Conservation (phyloP, 2,797 vertebrate genomes). For the Hoplostethus mediterraneus region DNA sequence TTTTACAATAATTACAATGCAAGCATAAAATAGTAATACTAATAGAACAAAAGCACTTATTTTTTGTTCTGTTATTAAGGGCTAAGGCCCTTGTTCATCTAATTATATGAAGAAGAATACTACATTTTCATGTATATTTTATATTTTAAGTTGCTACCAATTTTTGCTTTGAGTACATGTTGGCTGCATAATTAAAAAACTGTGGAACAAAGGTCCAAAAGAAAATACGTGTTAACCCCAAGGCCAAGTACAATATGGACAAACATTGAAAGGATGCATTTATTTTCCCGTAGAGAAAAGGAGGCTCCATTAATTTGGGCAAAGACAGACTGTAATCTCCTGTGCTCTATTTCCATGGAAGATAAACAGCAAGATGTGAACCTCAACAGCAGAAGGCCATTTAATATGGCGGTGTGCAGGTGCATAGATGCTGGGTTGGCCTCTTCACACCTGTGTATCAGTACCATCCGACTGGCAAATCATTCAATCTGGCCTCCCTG, state of each 20-base stretch:
- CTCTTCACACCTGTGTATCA: slow-evolving; percentile 66
- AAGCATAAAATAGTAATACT: too few species aligned
- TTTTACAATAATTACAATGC: too few species aligned
- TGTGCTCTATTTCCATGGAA: slow-evolving; percentile 22
- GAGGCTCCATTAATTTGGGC: slow-evolving; percentile 54
- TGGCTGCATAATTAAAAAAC: neutral
- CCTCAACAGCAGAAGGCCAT: slow-evolving; percentile 40
- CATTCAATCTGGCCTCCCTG: slow-evolving; percentile 68
- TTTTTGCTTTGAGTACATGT: slow-evolving; percentile 12
- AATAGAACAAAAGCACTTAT: too few species aligned
- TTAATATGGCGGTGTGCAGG: slow-evolving; percentile 46
- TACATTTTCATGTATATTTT: too few species aligned
- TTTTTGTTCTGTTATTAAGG: too few species aligned
- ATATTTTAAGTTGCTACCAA: too few species aligned
- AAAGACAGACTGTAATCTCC: slow-evolving; percentile 48
- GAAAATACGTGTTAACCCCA: slow-evolving; percentile 30
- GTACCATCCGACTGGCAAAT: slow-evolving; percentile 59
- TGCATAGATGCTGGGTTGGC: slow-evolving; percentile 53
- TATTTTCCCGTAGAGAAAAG: slow-evolving; percentile 52
- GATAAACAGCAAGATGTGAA: slow-evolving; percentile 32
- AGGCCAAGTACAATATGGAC: slow-evolving; percentile 30
- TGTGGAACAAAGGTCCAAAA: too few species aligned
- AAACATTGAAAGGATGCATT: slow-evolving; percentile 58
- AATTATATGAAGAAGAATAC: too few species aligned
- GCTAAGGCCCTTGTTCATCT: too few species aligned